Percentiles rank a stretch among this genome's conserved stretches.
These are phyloP conservation scores for Neosilurus mollespiculum DNA, from an alignment of 2,797 vertebrate species.

Conservation along the genomic window DNA sequence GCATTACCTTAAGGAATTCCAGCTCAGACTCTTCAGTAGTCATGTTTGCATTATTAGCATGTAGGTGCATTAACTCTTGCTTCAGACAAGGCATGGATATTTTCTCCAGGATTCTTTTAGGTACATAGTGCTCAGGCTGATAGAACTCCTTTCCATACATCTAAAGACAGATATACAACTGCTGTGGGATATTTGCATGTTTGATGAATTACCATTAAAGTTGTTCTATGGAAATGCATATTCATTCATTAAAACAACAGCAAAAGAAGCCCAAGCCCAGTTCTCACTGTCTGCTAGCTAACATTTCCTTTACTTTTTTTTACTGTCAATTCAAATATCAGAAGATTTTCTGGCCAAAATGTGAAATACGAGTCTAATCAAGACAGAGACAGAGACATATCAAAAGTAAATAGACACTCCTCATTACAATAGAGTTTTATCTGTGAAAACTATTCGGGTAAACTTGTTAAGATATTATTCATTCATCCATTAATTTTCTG, in stretches of 20 bases:
- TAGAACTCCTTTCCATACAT: conserved; percentile 80
- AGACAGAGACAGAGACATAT: too few species aligned
- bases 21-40: conserved; percentile 79
- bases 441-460: too few species aligned
- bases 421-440: too few species aligned
- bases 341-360: neutral
- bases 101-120: conserved; percentile 80
- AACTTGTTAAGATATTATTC: too few species aligned
- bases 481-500: too few species aligned
- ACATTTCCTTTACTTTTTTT: neutral
- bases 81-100: conserved; percentile 77
- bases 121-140: conserved; percentile 83
- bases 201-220: neutral
- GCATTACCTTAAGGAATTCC: conserved; percentile 83
- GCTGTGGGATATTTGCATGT: neutral
- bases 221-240: neutral
- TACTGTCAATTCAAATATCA: neutral
- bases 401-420: too few species aligned
- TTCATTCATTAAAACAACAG: neutral
- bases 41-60: conserved; percentile 74
- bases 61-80: conserved; percentile 77
- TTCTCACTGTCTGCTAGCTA: neutral
- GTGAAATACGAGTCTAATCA: neutral
- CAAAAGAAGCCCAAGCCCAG: neutral
- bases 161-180: conserved; percentile 58